A percentile compares a stretch with the other conserved stretches of the same genome.
Conservation (phyloP, 92 coral and sea anemone genomes). For the Parazoanthus swiftii region DNA sequence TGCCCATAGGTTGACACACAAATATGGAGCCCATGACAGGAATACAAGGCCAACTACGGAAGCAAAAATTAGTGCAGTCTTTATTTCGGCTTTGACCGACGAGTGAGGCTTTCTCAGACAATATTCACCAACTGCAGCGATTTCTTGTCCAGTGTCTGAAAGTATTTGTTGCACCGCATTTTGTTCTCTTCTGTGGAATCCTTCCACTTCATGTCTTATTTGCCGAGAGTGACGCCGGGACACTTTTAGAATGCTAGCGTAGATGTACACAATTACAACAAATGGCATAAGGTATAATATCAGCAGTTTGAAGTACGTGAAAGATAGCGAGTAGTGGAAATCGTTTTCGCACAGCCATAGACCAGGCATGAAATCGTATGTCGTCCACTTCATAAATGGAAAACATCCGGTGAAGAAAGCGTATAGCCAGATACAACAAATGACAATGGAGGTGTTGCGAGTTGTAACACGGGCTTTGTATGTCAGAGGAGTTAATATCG, state of each 20-base stretch:
- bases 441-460: conserved; percentile 47
- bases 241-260: conserved; percentile 67
- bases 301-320: conserved; percentile 70
- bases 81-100: conserved; percentile 68
- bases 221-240: conserved; percentile 78
- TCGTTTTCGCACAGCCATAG: conserved; percentile 80
- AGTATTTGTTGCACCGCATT: conserved; percentile 13
- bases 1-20: conserved; percentile 66
- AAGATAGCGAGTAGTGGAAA: conserved; percentile 48
- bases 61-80: conserved; percentile 65
- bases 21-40: conserved; percentile 78
- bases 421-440: conserved; percentile 61
- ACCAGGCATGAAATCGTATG: conserved; percentile 58
- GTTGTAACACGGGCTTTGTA: conserved; percentile 78
- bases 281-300: conserved; percentile 70
- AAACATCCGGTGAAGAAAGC: conserved; percentile 64
- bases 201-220: conserved; percentile 75
- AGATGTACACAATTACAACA: conserved; percentile 62
- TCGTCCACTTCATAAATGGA: conserved; percentile 74
- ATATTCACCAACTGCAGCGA: conserved; percentile 64
- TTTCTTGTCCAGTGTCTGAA: conserved; percentile 31
- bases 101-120: conserved; percentile 88
- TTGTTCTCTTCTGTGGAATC: conserved; percentile 63
- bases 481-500: conserved; percentile 68
- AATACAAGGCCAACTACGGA: conserved; percentile 78